Conservation (phyloP, 2,888 invertebrate species). For the Nephrotoma appendiculata region DNA sequence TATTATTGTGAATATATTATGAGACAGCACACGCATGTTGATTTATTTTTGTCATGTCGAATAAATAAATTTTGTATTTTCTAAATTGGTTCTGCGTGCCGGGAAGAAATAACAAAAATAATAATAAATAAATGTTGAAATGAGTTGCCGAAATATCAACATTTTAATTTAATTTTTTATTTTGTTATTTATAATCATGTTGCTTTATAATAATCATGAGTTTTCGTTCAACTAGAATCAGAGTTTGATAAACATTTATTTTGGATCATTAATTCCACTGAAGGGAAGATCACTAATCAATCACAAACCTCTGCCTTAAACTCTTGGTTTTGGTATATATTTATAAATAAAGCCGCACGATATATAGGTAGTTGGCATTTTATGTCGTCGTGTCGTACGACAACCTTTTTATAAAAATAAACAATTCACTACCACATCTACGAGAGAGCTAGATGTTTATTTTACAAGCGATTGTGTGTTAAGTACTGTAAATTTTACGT, state of each 20-base stretch:
- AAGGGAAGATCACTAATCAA: no score
- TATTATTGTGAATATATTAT: background rate
- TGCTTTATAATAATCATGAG: background rate
- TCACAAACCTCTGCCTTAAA: no score
- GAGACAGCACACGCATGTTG: background rate
- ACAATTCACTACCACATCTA: background rate
- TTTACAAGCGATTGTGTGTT: background rate
- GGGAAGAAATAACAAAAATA: background rate
- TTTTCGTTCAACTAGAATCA: background rate
- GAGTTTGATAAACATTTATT: background rate
- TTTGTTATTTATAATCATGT: background rate
- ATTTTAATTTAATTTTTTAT: background rate
- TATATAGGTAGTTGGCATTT: no score
- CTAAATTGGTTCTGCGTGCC: background rate
- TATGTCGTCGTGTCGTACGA: background rate
- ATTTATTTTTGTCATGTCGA: background rate
- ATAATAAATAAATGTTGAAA: background rate
- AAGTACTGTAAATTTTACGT: background rate
- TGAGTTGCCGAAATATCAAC: background rate
- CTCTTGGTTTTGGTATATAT: no score
- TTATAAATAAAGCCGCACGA: no score
- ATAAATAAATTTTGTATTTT: background rate
- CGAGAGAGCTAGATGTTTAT: background rate
- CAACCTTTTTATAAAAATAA: background rate
- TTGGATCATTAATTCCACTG: background rate